Conservation (phyloP, 2,797 vertebrate genomes). For the Tokudaia tokunoshimensis region DNA sequence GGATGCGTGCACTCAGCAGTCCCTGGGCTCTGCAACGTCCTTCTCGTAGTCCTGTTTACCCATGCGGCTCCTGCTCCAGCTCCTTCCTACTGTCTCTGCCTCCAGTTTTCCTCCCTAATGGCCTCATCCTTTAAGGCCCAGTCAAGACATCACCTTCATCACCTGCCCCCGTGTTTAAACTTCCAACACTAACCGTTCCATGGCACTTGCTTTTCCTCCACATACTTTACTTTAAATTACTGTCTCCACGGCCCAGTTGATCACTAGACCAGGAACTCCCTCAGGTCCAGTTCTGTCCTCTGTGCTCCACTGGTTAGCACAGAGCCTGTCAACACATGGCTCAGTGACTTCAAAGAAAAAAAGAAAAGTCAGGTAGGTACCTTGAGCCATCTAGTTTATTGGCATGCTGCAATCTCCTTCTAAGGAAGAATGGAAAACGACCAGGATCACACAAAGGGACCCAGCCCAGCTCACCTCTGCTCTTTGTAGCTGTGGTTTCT, state of each 20-base stretch:
- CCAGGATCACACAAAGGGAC: neutral
- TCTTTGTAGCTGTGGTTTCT: slow-evolving; percentile 49
- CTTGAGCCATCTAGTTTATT: neutral
- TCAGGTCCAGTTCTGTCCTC: neutral
- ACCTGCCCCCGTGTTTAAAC: neutral
- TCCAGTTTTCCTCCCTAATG: neutral
- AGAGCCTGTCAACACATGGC: neutral
- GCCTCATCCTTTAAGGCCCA: neutral
- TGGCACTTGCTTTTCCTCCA: neutral
- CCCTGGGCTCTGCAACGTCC: neutral
- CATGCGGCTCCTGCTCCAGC: neutral
- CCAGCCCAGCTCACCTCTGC: slow-evolving; percentile 81
- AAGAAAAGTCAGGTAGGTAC: neutral
- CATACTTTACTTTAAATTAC: neutral
- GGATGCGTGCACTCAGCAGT: neutral
- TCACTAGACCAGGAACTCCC: neutral
- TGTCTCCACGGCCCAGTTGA: neutral
- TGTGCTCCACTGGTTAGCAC: neutral
- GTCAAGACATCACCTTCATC: neutral
- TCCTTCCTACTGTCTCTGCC: neutral
- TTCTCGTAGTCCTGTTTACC: fast-evolving
- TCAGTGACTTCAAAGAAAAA: neutral
- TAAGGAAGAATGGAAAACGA: neutral
- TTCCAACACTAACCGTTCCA: neutral
- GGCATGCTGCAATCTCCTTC: neutral